Evolutionary conservation across 2,888 invertebrate genomes (phyloP), one percentile per base, ranked within the genome.

Genomic region (Anoncus sp.): DNA sequence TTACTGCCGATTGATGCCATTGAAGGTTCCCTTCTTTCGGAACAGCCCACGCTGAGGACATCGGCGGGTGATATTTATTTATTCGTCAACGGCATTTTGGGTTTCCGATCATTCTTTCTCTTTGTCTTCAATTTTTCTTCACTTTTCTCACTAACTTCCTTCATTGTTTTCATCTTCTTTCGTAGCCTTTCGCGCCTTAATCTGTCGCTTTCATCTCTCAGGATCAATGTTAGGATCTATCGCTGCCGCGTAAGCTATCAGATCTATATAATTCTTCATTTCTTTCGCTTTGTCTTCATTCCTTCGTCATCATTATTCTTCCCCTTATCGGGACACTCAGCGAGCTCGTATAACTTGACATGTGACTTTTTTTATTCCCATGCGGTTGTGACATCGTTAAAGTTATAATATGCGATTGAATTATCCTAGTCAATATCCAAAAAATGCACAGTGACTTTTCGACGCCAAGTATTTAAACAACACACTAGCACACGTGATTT

Each of bases 71-170:
- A n/a, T n/a, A n/a, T n/a, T n/a, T n/a, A n/a, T n/a, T n/a, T n/a
- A n/a, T n/a, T n/a, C n/a, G n/a, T 92, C 94, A 94, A 49, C 47
- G 31, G 31, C 7, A 31, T 31, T 35, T 57, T 57, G 27, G 20
- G 9, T 22, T 20, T 31, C 31, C 31, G 31, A 7, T 31, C 31
- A 31, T 31, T 31, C 3, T 31, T 31, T 31, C 31, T 31, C 7
- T 7, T 31, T 31, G 3, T 31, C 31, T 31, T 31, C 31, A 5
- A 45, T 62, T 10, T 47, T 18, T 71, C 71, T 38, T 51, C 35
- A n/a, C 31, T 24, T 57, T 31, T 38, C 22, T 43, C 27, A 20
- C 40, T 43, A 2, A 38, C 43, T 62, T 53, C 24, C 22, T 43
- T 62, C 18, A 59, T 51, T 55, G 31, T 65, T 35, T 75, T 9